These are phyloP conservation scores for Exephanes ischioxanthus DNA, from an alignment of 2,888 invertebrate species.

Conservation along the genomic window DNA sequence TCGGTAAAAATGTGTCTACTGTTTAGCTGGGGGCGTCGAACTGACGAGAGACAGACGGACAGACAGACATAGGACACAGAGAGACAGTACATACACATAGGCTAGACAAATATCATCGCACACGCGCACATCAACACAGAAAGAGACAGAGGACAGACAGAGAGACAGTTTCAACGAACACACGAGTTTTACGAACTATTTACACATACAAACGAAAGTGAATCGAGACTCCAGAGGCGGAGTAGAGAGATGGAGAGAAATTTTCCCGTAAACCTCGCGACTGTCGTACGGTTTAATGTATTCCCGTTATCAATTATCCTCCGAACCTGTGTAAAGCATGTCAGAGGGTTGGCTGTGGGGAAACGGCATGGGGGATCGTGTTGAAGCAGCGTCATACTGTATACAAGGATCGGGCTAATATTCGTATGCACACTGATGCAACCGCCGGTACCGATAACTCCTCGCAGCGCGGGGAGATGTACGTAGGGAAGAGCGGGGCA, in stretches of 20 bases:
- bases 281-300: constrained; percentile 30
- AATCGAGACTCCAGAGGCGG: constrained; percentile 67
- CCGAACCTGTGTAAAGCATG: constrained; percentile 56
- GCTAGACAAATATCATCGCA: constrained; percentile 42
- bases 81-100: constrained; percentile 69
- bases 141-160: not conserved
- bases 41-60: constrained; percentile 77
- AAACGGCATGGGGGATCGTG: not conserved
- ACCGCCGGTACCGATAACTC: constrained; percentile 27
- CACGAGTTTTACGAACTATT: constrained; percentile 36
- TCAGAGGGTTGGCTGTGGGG: constrained; percentile 15
- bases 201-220: constrained; percentile 54
- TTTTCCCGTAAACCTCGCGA: constrained; percentile 47
- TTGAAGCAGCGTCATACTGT: not conserved
- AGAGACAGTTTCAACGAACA: constrained; percentile 20
- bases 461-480: constrained; percentile 4
- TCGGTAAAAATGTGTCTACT: constrained; percentile 41
- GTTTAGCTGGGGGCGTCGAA: constrained; percentile 61
- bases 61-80: constrained; percentile 75
- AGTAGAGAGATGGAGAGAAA: constrained; percentile 72
- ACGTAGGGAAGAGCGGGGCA: too few species aligned
- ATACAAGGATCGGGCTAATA: not conserved
- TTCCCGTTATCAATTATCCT: constrained; percentile 48
- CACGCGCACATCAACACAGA: constrained; percentile 53
- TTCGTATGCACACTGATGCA: constrained; percentile 20